phyloP scores from a whole-genome alignment of 2,113 vertebrate species.

The Glaucomys volans region DNA sequence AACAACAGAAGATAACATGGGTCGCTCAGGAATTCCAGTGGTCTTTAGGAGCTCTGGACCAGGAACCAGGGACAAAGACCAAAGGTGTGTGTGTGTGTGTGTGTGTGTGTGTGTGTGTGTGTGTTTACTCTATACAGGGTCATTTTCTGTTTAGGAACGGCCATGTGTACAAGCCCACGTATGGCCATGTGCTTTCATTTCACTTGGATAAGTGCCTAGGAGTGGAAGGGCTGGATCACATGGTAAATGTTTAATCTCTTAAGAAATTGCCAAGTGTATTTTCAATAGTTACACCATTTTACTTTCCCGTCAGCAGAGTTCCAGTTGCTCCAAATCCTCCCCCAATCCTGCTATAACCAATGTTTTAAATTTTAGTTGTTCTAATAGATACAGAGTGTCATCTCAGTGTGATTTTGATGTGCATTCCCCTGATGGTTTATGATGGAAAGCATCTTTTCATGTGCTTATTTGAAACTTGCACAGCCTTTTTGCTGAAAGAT shows the following conservation, averaged over 20 bases:
- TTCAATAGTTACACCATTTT: neutral
- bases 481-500: neutral
- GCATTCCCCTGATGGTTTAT: neutral
- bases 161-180: neutral
- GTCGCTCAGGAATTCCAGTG: constrained; percentile 8
- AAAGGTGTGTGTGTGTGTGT: neutral
- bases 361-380: neutral
- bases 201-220: neutral
- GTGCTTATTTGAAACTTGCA: neutral
- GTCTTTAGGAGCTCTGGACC: constrained; percentile 9
- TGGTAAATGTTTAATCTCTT: neutral
- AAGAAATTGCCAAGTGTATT: neutral
- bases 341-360: neutral
- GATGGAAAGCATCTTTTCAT: neutral
- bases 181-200: neutral
- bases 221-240: neutral
- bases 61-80: neutral
- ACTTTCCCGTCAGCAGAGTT: neutral
- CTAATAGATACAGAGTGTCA: neutral
- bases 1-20: neutral
- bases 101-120: neutral
- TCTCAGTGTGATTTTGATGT: neutral
- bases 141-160: neutral
- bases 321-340: neutral
- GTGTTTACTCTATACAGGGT: neutral